A percentile compares a stretch with the other conserved stretches of the same genome.
Conservation (phyloP, 2,888 invertebrate genomes). For the Polydrusus pterygomalis region DNA sequence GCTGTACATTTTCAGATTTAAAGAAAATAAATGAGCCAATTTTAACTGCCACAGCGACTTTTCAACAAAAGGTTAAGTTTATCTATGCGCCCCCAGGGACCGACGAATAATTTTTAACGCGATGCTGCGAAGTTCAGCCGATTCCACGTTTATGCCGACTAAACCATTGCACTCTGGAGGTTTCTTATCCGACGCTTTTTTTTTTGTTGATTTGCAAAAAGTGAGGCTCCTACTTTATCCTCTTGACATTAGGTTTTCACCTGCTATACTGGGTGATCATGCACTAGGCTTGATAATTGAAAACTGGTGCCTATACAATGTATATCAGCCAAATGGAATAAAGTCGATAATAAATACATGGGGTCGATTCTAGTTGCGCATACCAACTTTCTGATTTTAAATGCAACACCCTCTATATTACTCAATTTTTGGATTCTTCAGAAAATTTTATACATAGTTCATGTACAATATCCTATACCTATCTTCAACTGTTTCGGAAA, state of each 20-base stretch:
- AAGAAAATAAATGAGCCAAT: conserved; percentile 34
- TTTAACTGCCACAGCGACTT: conserved; percentile 31
- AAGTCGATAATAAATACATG: too few species aligned
- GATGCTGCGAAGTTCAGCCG: conserved; percentile 17
- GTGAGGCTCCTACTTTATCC: conserved; percentile 6
- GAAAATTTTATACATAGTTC: too few species aligned
- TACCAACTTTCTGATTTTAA: too few species aligned
- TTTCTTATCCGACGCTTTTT: conserved; percentile 4
- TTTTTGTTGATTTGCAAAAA: conserved; percentile 7
- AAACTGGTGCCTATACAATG: too few species aligned
- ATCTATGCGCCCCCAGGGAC: conserved; percentile 38
- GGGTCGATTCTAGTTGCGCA: too few species aligned
- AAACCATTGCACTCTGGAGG: conserved; percentile 34
- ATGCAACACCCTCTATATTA: too few species aligned
- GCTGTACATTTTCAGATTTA: conserved; percentile 21
- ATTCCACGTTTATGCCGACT: conserved; percentile 30
- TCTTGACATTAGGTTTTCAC: background rate
- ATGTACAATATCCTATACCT: too few species aligned
- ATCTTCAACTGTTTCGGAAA: too few species aligned
- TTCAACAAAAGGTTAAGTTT: conserved; percentile 44
- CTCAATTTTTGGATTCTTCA: too few species aligned
- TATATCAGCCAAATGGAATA: too few species aligned
- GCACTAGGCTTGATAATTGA: too few species aligned
- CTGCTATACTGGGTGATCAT: background rate
- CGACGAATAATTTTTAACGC: conserved; percentile 21